Evolutionary conservation across 1,140 invertebrate species (phyloP).

Genomic region (Caenorhabditis inopinata): DNA sequence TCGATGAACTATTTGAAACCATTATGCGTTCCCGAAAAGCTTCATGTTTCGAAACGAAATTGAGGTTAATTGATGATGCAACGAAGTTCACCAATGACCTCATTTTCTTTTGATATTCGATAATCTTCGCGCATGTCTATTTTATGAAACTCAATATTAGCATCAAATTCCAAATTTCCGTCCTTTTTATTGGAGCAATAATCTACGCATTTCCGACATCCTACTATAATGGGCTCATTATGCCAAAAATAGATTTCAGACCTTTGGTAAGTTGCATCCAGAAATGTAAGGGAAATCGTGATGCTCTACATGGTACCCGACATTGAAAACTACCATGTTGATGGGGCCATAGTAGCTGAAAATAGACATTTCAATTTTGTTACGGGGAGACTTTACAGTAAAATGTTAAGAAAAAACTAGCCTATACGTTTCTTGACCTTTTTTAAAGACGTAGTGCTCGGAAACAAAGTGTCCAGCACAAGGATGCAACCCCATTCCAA

Average conservation of each 20-base stretch:
- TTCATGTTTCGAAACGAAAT: too few relatives aligned
- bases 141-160: neutral
- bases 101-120: neutral
- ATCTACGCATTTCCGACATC: neutral
- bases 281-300: constrained; percentile 69
- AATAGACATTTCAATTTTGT: neutral
- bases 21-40: too few relatives aligned
- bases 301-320: constrained; percentile 75
- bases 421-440: constrained; percentile 83
- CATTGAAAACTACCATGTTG: constrained; percentile 95
- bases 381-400: too few relatives aligned
- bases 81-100: neutral
- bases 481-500: constrained; percentile 94
- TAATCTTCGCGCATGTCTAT: neutral
- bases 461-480: constrained; percentile 97
- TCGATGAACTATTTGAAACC: too few relatives aligned
- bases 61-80: too few relatives aligned
- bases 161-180: constrained; percentile 34
- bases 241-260: constrained; percentile 29
- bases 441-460: constrained; percentile 92
- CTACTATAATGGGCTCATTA: neutral
- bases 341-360: constrained; percentile 86
- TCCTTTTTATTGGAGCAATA: constrained; percentile 7
- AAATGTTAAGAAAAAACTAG: neutral
- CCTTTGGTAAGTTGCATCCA: constrained; percentile 75